Percentiles rank a stretch among this genome's conserved stretches.
These are phyloP conservation scores for Steinernema khuongi DNA, from an alignment of 1,140 invertebrate genomes.

Conservation along the genomic window DNA sequence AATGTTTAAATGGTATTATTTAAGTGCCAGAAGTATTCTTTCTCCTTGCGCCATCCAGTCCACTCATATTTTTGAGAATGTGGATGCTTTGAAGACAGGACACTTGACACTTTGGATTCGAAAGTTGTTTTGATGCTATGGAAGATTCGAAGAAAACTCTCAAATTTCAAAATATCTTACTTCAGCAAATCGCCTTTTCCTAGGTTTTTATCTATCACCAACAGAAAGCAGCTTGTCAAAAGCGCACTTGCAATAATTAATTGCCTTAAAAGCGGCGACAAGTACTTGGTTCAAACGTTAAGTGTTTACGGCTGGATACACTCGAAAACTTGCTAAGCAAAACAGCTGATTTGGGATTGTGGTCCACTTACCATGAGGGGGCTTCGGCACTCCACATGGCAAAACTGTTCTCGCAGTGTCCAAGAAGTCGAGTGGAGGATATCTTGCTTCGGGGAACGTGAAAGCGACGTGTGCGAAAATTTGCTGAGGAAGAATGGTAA, in stretches of 20 bases:
- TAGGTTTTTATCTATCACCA: neutral
- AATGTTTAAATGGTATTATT: neutral
- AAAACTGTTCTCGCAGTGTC: slow-evolving; percentile 80
- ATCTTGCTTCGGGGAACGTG: slow-evolving; percentile 61
- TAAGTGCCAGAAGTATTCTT: neutral
- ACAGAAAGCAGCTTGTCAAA: neutral
- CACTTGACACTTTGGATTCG: neutral
- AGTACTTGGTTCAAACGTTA: slow-evolving; percentile 68
- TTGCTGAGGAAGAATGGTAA: neutral
- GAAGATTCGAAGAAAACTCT: no score
- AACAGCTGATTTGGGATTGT: neutral
- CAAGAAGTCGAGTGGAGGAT: slow-evolving; percentile 85
- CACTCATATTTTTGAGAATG: no score
- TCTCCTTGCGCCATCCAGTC: no score
- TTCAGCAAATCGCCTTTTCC: neutral
- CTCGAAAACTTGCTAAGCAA: slow-evolving; percentile 61
- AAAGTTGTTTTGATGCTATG: no score
- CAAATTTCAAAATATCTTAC: neutral
- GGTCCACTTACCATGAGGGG: slow-evolving; percentile 40
- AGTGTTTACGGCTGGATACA: no score
- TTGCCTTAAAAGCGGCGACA: slow-evolving; percentile 67
- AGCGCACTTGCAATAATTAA: neutral
- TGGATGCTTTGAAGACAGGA: neutral
- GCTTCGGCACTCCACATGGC: slow-evolving; percentile 87
- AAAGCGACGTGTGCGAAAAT: slow-evolving; percentile 53